Conservation (phyloP, 37 sponge, comb jelly and placozoan genomes). For the Crambe crambe region DNA sequence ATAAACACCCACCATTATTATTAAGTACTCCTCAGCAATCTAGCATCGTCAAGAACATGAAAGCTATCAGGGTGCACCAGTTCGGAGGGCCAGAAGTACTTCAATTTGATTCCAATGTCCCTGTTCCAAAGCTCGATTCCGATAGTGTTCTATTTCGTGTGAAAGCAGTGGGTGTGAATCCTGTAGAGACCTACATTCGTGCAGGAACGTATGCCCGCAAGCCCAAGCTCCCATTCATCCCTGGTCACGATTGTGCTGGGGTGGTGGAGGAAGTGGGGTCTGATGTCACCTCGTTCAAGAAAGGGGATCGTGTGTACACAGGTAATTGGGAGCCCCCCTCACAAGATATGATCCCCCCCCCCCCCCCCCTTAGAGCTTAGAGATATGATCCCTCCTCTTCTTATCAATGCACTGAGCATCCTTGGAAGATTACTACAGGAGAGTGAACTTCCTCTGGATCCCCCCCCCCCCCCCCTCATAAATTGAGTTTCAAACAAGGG, state of each 20-base stretch:
- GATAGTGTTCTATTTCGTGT: slow-evolving; percentile 67
- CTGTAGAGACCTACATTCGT: slow-evolving; percentile 93
- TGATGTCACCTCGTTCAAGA: slow-evolving; percentile 65
- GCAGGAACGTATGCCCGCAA: slow-evolving; percentile 62
- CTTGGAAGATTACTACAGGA: too few species aligned
- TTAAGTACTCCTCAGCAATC: too few species aligned
- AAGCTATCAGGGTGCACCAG: slow-evolving; percentile 77
- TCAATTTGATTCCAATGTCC: slow-evolving; percentile 50
- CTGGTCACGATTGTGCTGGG: slow-evolving; percentile 83
- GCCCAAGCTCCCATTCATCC: slow-evolving; percentile 73
- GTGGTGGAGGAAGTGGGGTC: slow-evolving; percentile 70
- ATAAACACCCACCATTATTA: too few species aligned
- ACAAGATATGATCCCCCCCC: too few species aligned
- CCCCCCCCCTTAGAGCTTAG: too few species aligned
- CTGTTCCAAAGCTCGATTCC: slow-evolving; percentile 46
- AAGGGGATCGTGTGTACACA: slow-evolving; percentile 77
- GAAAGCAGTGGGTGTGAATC: slow-evolving; percentile 86
- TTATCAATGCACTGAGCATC: too few species aligned
- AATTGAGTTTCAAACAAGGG: too few species aligned
- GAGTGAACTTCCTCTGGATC: too few species aligned
- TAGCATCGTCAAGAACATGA: slow-evolving; percentile 48
- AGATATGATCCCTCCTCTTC: too few species aligned
- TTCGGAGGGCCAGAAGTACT: slow-evolving; percentile 90
- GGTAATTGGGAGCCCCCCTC: too few species aligned
- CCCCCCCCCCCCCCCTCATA: too few species aligned